A percentile compares a stretch with the other conserved stretches of the same genome.
These are phyloP conservation scores for Coturnix japonica DNA, from an alignment of 2,113 vertebrate species.

Conservation along the genomic window DNA sequence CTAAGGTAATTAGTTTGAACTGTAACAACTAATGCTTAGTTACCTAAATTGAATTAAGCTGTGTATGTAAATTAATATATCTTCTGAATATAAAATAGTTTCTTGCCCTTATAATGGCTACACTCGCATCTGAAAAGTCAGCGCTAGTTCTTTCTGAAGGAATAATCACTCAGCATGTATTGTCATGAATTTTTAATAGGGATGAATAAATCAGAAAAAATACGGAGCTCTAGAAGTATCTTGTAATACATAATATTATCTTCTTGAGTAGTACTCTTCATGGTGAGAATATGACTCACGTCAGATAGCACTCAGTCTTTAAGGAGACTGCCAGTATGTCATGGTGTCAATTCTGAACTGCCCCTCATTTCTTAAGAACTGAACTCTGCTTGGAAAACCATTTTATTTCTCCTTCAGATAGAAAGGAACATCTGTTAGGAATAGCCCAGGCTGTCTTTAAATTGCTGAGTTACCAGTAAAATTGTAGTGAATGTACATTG, in stretches of 20 bases:
- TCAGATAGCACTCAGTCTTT: background rate
- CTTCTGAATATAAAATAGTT: slow-evolving; percentile 33
- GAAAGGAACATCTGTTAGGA: background rate
- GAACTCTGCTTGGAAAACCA: background rate
- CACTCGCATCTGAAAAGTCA: slow-evolving; percentile 10
- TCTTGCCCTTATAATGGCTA: background rate
- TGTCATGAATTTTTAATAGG: slow-evolving; percentile 13
- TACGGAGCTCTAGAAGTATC: background rate
- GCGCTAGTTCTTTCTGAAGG: background rate
- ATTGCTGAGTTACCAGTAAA: background rate
- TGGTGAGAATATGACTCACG: background rate
- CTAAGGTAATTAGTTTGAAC: slow-evolving; percentile 43
- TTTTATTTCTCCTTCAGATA: background rate
- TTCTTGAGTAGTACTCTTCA: background rate
- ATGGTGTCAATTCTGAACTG: background rate
- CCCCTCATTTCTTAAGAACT: background rate
- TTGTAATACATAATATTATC: background rate
- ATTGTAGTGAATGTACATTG: background rate
- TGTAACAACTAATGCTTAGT: background rate
- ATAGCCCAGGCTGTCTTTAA: background rate
- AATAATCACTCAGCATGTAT: background rate
- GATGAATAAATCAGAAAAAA: background rate
- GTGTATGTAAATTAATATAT: background rate
- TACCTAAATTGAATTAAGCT: slow-evolving; percentile 47
- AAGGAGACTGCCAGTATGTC: background rate